phyloP scores from a whole-genome alignment of 2,113 vertebrate species.

The Hippocampus mohnikei region DNA sequence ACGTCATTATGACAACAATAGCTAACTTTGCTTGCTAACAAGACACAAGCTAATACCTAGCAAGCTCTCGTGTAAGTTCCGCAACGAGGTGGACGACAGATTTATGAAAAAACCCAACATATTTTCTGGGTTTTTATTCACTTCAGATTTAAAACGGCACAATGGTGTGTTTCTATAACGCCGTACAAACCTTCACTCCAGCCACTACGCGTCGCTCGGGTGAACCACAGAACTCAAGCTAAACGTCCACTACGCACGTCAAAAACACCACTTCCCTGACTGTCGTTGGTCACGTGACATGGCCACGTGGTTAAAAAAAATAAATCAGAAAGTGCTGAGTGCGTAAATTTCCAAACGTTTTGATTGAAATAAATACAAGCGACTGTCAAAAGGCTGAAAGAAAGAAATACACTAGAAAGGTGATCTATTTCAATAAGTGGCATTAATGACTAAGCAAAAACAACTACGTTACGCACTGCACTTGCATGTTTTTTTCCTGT shows the following conservation, averaged over 20 bases:
- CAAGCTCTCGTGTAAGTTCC: conserved; percentile 10
- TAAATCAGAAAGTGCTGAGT: background rate
- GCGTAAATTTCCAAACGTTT: background rate
- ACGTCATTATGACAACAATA: conserved; percentile 16
- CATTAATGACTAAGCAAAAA: background rate
- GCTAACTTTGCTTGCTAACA: conserved; percentile 50
- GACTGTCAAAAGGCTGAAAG: background rate
- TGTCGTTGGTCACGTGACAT: background rate
- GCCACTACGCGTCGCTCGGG: background rate
- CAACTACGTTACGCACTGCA: background rate
- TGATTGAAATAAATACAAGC: background rate
- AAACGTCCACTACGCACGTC: background rate
- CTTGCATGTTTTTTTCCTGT: background rate
- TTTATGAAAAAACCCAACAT: too few species aligned
- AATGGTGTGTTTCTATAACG: background rate
- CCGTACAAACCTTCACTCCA: conserved; percentile 24
- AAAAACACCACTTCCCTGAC: conserved; percentile 8
- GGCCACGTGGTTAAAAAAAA: too few species aligned
- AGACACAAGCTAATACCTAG: conserved; percentile 32
- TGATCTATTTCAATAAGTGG: background rate
- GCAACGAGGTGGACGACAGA: background rate
- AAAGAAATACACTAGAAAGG: background rate
- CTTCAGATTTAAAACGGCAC: background rate
- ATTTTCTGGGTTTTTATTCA: background rate
- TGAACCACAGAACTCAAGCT: background rate